These are phyloP conservation scores for Trachurus trachurus DNA, from an alignment of 2,797 vertebrate genomes.

Conservation along the genomic window DNA sequence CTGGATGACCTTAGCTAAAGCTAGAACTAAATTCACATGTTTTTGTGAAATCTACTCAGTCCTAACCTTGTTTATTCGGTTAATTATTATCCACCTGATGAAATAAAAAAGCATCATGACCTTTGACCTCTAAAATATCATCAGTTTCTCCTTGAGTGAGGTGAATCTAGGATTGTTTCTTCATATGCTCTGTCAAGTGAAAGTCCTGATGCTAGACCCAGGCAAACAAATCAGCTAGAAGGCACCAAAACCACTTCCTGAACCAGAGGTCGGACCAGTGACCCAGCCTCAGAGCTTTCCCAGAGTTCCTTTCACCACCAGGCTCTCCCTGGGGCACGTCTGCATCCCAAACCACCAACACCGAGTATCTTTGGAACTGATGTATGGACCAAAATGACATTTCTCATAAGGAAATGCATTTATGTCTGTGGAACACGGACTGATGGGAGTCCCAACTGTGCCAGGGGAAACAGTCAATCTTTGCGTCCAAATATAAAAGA, in stretches of 20 bases:
- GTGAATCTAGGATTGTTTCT: not conserved
- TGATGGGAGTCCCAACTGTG: conserved; percentile 20
- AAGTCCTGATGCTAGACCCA: conserved; percentile 21
- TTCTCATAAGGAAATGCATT: conserved; percentile 34
- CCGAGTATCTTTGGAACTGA: conserved; percentile 18
- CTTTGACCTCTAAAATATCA: no score
- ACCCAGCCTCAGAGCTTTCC: conserved; percentile 73
- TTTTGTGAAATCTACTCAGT: no score
- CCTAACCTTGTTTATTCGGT: no score
- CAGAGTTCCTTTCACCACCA: conserved; percentile 73
- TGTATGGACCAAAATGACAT: conserved; percentile 11
- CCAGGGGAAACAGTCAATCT: conserved; percentile 35
- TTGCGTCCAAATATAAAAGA: conserved; percentile 55
- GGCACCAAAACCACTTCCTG: conserved; percentile 75
- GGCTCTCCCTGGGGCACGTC: conserved; percentile 60
- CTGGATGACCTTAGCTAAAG: no score
- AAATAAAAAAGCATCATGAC: no score
- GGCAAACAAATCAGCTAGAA: conserved; percentile 63
- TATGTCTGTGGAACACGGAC: conserved; percentile 6
- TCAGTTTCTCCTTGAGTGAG: no score
- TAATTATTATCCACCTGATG: no score
- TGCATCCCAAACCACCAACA: conserved; percentile 53
- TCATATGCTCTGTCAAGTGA: not conserved
- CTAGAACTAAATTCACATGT: no score
- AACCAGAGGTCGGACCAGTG: conserved; percentile 69